A percentile compares a stretch with the other conserved stretches of the same genome.
These are phyloP conservation scores for Xiphias gladius DNA, from an alignment of 2,113 vertebrate genomes.

Conservation along the genomic window DNA sequence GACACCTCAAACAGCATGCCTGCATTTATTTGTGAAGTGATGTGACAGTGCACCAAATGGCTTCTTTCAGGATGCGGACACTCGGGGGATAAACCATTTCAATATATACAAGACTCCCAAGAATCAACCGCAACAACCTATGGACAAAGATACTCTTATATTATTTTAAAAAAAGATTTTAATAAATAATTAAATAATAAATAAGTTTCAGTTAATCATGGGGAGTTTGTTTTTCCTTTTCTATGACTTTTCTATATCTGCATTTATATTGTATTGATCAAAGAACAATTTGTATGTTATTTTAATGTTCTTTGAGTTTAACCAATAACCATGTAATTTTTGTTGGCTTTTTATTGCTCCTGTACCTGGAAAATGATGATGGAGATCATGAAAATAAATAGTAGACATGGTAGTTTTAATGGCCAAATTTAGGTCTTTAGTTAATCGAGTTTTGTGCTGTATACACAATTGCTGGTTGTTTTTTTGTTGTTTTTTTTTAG, in stretches of 20 bases:
- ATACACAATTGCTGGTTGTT: too few relatives aligned
- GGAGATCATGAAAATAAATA: background rate
- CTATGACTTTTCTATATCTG: background rate
- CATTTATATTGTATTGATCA: background rate
- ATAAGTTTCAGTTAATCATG: background rate
- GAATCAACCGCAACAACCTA: background rate
- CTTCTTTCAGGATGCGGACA: background rate
- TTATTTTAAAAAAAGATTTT: background rate
- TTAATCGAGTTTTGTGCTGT: background rate
- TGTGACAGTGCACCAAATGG: slow-evolving; percentile 1
- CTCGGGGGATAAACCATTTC: background rate
- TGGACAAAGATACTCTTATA: background rate
- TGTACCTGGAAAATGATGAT: background rate
- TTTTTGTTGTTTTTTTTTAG: too few relatives aligned
- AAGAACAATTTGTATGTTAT: background rate
- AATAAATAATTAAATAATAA: background rate
- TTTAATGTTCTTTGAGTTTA: background rate
- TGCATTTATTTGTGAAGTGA: slow-evolving; percentile 40
- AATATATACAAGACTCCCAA: background rate
- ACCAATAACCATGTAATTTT: background rate
- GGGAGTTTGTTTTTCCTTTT: background rate
- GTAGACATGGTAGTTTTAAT: background rate
- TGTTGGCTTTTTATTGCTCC: background rate
- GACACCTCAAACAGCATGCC: slow-evolving; percentile 32
- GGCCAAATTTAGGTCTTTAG: background rate